Percentiles rank a stretch among this genome's conserved stretches.
phyloP scores from a whole-genome alignment of 2,113 vertebrate species.

The Capricornis sumatraensis region DNA sequence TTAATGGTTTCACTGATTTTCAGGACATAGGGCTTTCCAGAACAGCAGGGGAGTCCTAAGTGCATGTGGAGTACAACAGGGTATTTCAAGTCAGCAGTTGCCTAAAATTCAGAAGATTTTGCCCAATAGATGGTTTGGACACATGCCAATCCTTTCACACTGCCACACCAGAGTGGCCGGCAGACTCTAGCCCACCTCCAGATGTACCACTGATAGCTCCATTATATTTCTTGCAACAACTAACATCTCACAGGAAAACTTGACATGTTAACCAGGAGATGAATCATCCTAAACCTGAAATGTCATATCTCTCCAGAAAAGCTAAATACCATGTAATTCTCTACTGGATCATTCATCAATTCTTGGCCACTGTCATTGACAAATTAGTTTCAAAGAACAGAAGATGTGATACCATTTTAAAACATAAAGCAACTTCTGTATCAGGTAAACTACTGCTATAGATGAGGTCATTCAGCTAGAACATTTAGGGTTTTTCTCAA shows the following conservation, averaged over 20 bases:
- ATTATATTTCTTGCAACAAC: background rate
- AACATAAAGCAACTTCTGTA: background rate
- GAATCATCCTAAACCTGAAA: slow-evolving; percentile 40
- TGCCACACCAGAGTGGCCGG: background rate
- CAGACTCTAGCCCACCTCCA: background rate
- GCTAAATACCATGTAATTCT: slow-evolving; percentile 46
- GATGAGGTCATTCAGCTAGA: background rate
- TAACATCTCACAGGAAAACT: slow-evolving; percentile 27
- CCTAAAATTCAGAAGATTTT: background rate
- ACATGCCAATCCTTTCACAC: background rate
- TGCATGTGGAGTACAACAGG: background rate
- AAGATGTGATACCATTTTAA: background rate
- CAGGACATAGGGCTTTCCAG: background rate
- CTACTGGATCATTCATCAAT: background rate
- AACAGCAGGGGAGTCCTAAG: background rate
- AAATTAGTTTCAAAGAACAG: background rate
- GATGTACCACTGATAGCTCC: background rate
- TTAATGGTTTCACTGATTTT: background rate
- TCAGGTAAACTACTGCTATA: background rate
- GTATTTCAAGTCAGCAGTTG: background rate
- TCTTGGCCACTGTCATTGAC: background rate
- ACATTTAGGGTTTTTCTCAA: accelerated
- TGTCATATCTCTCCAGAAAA: slow-evolving; percentile 22
- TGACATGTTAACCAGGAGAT: background rate
- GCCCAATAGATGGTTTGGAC: background rate